Conservation (phyloP, 2,113 vertebrate genomes). For the Oryzias curvinotus region DNA sequence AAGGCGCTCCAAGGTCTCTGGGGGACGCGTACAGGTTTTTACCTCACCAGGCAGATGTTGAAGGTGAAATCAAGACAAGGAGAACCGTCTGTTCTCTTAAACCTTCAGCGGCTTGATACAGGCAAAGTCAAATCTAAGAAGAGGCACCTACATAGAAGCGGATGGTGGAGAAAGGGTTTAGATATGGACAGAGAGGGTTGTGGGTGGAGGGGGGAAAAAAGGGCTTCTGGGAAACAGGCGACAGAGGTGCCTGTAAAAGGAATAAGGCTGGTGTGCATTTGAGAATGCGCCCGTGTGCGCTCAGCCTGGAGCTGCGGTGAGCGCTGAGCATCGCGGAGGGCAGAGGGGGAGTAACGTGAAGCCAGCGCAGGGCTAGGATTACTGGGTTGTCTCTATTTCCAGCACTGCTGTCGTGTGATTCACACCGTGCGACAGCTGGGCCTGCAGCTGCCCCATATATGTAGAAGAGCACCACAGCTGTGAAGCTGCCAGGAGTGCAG, state of each 20-base stretch:
- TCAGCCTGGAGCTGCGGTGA: slow-evolving; percentile 55
- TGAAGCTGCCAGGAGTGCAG: slow-evolving; percentile 84
- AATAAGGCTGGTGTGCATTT: slow-evolving; percentile 56
- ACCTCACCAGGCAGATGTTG: slow-evolving; percentile 70
- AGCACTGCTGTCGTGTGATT: slow-evolving; percentile 87
- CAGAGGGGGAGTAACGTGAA: slow-evolving; percentile 82
- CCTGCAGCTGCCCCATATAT: slow-evolving; percentile 91
- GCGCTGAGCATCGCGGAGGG: slow-evolving; percentile 52
- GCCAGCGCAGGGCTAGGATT: slow-evolving; percentile 87
- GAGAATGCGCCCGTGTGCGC: slow-evolving; percentile 37
- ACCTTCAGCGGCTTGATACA: slow-evolving; percentile 51
- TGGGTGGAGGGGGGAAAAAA: slow-evolving; percentile 15
- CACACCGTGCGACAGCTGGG: slow-evolving; percentile 91
- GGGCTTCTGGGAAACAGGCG: slow-evolving; percentile 56
- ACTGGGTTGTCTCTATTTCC: slow-evolving; percentile 91
- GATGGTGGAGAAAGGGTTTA: slow-evolving; percentile 60
- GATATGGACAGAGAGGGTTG: slow-evolving; percentile 52
- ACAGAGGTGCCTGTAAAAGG: slow-evolving; percentile 68
- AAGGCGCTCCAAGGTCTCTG: slow-evolving; percentile 64
- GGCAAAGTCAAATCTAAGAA: slow-evolving; percentile 52
- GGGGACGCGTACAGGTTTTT: slow-evolving; percentile 73
- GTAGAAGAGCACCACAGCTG: slow-evolving; percentile 88
- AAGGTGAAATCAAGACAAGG: slow-evolving; percentile 74
- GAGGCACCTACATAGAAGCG: slow-evolving; percentile 55
- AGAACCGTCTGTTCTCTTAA: slow-evolving; percentile 70